phyloP scores from a whole-genome alignment of 2,797 vertebrate genomes.

The Cynopterus sphinx region DNA sequence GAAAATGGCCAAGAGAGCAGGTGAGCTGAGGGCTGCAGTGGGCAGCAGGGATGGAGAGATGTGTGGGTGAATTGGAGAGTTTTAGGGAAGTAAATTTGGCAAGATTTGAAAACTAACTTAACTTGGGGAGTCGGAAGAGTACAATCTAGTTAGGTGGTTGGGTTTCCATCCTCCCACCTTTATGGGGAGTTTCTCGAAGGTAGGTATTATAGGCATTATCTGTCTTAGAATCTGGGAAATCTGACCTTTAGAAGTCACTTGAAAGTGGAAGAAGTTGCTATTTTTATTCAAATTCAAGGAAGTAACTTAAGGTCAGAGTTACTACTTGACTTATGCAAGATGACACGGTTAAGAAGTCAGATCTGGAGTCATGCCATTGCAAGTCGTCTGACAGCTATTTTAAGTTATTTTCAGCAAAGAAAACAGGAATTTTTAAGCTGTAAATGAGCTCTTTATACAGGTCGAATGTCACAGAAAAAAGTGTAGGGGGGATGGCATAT shows the following conservation, averaged over 20 bases:
- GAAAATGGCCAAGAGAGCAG: not conserved
- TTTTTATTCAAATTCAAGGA: conserved; percentile 12
- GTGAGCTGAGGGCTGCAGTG: too few relatives aligned
- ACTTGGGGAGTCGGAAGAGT: not conserved
- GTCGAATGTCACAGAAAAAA: not conserved
- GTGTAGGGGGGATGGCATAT: not conserved
- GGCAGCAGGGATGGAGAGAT: too few relatives aligned
- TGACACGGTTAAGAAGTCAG: not conserved
- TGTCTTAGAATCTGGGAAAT: not conserved
- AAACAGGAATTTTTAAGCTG: not conserved
- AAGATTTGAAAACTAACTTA: not conserved
- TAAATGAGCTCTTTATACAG: not conserved
- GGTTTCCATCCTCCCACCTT: not conserved
- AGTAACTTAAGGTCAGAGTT: not conserved
- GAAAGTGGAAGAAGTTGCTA: not conserved
- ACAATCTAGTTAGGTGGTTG: not conserved
- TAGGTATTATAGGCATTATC: not conserved
- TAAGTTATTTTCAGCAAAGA: not conserved
- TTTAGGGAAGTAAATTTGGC: not conserved
- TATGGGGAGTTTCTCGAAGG: not conserved
- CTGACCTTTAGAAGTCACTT: not conserved
- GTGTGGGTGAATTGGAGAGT: not conserved
- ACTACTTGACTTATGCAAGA: not conserved
- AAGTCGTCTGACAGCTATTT: conserved; percentile 2
- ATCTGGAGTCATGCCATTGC: not conserved